These are phyloP conservation scores for Trichogramma evanescens DNA, from an alignment of 2,888 invertebrate genomes.

Conservation along the genomic window DNA sequence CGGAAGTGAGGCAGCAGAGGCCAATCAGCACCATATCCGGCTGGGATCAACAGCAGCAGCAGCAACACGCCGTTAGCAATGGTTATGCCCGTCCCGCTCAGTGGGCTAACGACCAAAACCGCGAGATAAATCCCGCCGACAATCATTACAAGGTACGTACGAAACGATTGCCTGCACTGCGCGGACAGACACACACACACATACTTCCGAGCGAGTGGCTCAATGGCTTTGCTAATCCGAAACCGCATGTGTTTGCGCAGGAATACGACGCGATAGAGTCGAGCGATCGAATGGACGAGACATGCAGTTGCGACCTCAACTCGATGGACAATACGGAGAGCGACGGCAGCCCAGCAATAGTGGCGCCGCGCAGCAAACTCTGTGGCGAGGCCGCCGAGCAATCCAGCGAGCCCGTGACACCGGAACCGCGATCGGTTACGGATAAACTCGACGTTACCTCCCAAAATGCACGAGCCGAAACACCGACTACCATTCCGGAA, in stretches of 20 bases:
- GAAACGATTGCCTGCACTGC: not conserved
- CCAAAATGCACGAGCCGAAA: conserved; percentile 33
- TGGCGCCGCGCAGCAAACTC: conserved; percentile 44
- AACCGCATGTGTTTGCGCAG: conserved; percentile 23
- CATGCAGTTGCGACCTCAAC: conserved; percentile 47
- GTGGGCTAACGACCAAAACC: conserved; percentile 41
- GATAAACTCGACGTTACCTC: conserved; percentile 38
- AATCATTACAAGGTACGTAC: conserved; percentile 37
- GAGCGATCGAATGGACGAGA: conserved; percentile 42
- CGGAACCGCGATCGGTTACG: conserved; percentile 51
- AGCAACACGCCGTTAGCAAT: conserved; percentile 38
- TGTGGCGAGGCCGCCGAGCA: conserved; percentile 31
- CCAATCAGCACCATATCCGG: conserved; percentile 96
- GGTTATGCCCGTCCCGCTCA: conserved; percentile 39
- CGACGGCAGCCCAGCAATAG: conserved; percentile 51
- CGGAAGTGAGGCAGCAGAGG: conserved; percentile 81
- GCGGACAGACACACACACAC: too few species aligned
- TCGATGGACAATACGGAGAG: conserved; percentile 46
- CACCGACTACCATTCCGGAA: conserved; percentile 38
- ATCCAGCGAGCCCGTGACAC: conserved; percentile 49
- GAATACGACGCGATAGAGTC: conserved; percentile 39
- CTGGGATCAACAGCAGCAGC: conserved; percentile 64
- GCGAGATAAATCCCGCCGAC: conserved; percentile 38
- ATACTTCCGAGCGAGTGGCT: not conserved
- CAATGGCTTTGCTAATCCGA: not conserved